Conservation (phyloP, 2,888 invertebrate species). For the Erebia palarica region DNA sequence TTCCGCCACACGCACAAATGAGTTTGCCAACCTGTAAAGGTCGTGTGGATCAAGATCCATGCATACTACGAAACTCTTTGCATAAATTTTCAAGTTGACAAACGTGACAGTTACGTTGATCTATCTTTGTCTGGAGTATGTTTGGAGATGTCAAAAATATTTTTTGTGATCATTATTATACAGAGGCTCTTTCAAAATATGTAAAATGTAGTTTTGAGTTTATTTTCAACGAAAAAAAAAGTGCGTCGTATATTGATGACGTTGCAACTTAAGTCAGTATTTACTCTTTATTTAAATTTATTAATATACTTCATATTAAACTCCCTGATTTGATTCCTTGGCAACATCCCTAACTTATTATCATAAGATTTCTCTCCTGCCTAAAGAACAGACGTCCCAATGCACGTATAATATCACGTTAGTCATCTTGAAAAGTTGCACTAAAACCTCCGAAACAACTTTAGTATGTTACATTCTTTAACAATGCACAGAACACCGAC, state of each 20-base stretch:
- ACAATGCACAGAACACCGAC: slow-evolving; percentile 54
- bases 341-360: not conserved
- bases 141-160: not conserved
- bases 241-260: too few relatives aligned
- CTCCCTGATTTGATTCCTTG: not conserved
- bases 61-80: not conserved
- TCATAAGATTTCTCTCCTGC: not conserved
- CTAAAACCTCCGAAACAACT: slow-evolving; percentile 40
- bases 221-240: too few relatives aligned
- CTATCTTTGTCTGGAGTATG: not conserved
- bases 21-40: not conserved
- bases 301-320: too few relatives aligned
- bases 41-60: not conserved
- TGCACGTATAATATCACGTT: not conserved
- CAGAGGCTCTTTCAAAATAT: too few relatives aligned
- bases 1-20: too few relatives aligned
- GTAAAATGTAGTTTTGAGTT: too few relatives aligned
- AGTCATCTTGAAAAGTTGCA: not conserved
- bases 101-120: slow-evolving; percentile 1
- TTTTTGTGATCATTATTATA: too few relatives aligned
- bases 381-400: not conserved
- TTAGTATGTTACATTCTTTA: slow-evolving; percentile 63
- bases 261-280: too few relatives aligned
- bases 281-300: too few relatives aligned
- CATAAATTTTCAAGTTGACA: not conserved